Conservation (phyloP, 2,113 vertebrate genomes). For the Caretta caretta region DNA sequence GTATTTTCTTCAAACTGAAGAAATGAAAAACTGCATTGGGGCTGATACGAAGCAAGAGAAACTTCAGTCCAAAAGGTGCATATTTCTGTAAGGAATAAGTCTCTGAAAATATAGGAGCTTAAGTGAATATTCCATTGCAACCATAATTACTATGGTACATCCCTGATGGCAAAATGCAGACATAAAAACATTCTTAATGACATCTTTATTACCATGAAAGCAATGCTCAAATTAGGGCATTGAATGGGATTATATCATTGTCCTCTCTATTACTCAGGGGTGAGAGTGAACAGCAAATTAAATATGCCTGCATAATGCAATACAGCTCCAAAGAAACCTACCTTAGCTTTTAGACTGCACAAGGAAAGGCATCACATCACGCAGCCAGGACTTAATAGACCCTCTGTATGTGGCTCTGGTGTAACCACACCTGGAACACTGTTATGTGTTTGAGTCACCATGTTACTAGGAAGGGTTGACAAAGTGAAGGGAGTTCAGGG, state of each 20-base stretch:
- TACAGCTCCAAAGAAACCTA: background rate
- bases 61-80: conserved; percentile 31
- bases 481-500: background rate
- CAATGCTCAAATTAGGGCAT: background rate
- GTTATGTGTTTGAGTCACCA: background rate
- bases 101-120: background rate
- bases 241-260: background rate
- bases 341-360: conserved; percentile 13
- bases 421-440: background rate
- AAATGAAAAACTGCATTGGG: background rate
- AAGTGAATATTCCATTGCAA: background rate
- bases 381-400: background rate
- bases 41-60: background rate
- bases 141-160: background rate
- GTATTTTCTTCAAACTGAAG: conserved; percentile 45
- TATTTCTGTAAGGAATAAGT: conserved; percentile 3
- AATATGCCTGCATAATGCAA: conserved; percentile 16
- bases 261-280: background rate
- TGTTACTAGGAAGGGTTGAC: background rate
- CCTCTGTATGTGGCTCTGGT: background rate
- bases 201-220: conserved; percentile 6
- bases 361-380: background rate
- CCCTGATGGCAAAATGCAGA: background rate
- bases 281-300: conserved; percentile 56
- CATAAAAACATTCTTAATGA: background rate